Base-by-base conservation (phyloP, 2,797 vertebrate genomes). In the Gymnopithys bicolor region DNA sequence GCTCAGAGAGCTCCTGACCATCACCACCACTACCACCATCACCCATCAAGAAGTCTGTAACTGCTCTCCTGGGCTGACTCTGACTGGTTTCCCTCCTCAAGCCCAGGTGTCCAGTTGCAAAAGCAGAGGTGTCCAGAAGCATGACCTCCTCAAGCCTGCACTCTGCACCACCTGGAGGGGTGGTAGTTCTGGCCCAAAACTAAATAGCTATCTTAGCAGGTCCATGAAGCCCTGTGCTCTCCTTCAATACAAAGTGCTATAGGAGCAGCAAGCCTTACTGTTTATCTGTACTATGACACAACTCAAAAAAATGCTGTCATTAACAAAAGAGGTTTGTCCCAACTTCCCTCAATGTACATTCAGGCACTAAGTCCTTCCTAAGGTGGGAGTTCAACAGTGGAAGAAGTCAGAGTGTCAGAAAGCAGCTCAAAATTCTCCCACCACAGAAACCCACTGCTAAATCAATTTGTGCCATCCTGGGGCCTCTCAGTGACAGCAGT, bases 231-330 rank as follows among this genome's bases (percentile, higher is more conserved):
- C 25, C 46, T 37, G 17, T 21, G 14, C 14, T 49, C 13, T 63
- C 17, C 33, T 43, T 33, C 60, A 63, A 6, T 41, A 18, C 17
- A 43, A 64, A 73, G 24, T 55, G 30, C 33, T 35, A 8, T 1
- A 32, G 16, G 5, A 88, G 10, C 37, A 58, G 62, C 41, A 53
- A 86, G 51, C 30, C 46, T 68, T 64, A 62, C 12, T 60, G 51
- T 39, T n/a, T 3, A 0, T 10, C 7, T 35, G 25, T 59, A 3
- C 9, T 0, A 0, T 11, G 52, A 30, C 28, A 39, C 3, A 4
- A 39, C 25, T 68, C 28, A 71, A 73, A 88, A 71, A 4, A 15
- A 13, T 0, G 1, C 74, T 82, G 37, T 9, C 7, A 2, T 28
- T 58, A 82, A 53, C 23, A 24, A 49, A 73, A 79, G 59, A 66